Percentiles rank a stretch among this genome's conserved stretches.
Evolutionary conservation across 2,888 invertebrate genomes (phyloP).

Genomic region (Odontomyia ornata): DNA sequence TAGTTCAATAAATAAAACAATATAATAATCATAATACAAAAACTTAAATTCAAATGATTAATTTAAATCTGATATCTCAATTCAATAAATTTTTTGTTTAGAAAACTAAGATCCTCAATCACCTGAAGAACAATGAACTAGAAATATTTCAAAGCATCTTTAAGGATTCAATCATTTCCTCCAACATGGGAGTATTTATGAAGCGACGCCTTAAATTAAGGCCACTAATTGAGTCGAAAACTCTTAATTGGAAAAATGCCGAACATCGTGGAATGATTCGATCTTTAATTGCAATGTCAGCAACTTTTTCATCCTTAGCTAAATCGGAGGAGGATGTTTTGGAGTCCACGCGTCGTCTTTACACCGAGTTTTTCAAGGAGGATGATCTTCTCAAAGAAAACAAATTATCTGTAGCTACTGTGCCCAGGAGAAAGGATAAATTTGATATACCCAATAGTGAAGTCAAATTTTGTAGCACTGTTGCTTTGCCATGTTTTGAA

Average conservation of each 20-base stretch:
- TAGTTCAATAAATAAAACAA: too few species aligned
- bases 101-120: background rate
- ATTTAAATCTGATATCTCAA: too few species aligned
- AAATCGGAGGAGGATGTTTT: conserved; percentile 70
- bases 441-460: conserved; percentile 71
- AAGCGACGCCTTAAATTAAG: conserved; percentile 64
- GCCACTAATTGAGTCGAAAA: background rate
- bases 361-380: conserved; percentile 63
- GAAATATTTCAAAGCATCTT: background rate
- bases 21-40: too few species aligned
- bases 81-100: background rate
- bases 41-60: too few species aligned
- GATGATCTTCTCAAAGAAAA: conserved; percentile 70
- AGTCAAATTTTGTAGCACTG: conserved; percentile 70
- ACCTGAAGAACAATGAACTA: too few species aligned
- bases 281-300: conserved; percentile 69
- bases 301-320: conserved; percentile 70
- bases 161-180: conserved; percentile 69
- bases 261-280: conserved; percentile 67
- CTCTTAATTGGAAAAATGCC: conserved; percentile 66
- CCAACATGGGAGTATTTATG: conserved; percentile 70
- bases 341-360: conserved; percentile 46
- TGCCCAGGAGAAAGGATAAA: conserved; percentile 71
- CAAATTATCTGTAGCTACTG: conserved; percentile 69
- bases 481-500: conserved; percentile 69